Conservation (phyloP, 2,113 vertebrate species). For the Spermophilus dauricus region DNA sequence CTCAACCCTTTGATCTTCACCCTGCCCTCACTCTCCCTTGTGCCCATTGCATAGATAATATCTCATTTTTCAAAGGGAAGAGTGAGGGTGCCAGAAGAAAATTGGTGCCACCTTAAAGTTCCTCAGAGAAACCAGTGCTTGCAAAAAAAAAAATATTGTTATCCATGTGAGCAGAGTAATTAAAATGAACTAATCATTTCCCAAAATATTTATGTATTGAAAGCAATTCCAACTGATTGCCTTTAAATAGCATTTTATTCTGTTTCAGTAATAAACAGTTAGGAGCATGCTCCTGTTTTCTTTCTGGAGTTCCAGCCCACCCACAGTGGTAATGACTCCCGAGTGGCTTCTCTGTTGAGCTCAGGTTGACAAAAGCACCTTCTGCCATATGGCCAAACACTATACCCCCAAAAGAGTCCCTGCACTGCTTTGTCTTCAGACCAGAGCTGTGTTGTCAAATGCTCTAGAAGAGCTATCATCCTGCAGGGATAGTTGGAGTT, state of each 20-base stretch:
- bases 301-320: conserved; percentile 23
- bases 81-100: fast-evolving
- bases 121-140: conserved; percentile 10
- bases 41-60: neutral
- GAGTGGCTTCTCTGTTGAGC: neutral
- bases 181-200: conserved; percentile 86
- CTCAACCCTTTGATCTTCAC: neutral
- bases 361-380: neutral
- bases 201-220: conserved; percentile 82
- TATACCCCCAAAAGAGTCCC: neutral
- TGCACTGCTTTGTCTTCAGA: fast-evolving
- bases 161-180: conserved; percentile 76
- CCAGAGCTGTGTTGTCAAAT: neutral
- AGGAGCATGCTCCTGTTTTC: neutral
- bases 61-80: neutral
- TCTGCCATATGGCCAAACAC: neutral
- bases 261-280: conserved; percentile 57
- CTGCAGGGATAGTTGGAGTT: too few relatives aligned
- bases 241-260: conserved; percentile 80
- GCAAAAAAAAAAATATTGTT: conserved; percentile 76
- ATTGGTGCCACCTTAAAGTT: neutral
- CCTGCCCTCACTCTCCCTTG: neutral
- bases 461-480: neutral
- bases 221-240: conserved; percentile 83
- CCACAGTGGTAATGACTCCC: neutral